Evolutionary conservation across 2,113 vertebrate species (phyloP).

Genomic region (Empidonax alnorum): DNA sequence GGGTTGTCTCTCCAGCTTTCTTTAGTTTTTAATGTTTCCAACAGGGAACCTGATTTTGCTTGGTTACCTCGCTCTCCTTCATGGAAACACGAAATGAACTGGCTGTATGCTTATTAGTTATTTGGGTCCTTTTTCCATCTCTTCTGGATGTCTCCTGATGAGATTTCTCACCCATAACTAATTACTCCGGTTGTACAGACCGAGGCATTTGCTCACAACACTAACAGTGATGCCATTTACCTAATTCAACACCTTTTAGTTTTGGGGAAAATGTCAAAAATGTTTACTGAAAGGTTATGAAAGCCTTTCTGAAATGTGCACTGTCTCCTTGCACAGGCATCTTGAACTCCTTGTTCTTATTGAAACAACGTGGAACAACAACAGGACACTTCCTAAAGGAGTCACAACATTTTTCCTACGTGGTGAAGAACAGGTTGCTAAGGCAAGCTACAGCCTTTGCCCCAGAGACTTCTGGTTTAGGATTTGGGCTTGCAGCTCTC

Average conservation of each 20-base stretch:
- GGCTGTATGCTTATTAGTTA: slow-evolving; percentile 52
- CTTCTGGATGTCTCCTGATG: slow-evolving; percentile 49
- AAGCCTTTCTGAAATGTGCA: neutral
- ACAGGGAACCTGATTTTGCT: neutral
- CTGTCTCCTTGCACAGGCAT: neutral
- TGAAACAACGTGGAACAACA: neutral
- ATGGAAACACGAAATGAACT: slow-evolving; percentile 19
- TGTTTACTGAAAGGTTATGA: neutral
- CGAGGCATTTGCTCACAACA: slow-evolving; percentile 30
- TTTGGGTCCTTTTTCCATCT: slow-evolving; percentile 45
- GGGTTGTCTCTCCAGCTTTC: neutral
- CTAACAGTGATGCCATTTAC: slow-evolving; percentile 31
- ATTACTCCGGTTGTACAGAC: slow-evolving; percentile 38
- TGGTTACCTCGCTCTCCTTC: neutral
- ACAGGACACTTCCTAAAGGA: neutral
- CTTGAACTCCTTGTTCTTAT: neutral
- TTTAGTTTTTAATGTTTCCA: neutral
- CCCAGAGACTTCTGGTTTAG: neutral
- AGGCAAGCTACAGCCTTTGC: neutral
- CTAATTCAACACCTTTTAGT: slow-evolving; percentile 39
- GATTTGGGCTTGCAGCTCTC: neutral
- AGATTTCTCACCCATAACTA: slow-evolving; percentile 66
- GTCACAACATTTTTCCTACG: neutral
- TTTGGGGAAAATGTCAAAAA: neutral
- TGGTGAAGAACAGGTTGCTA: neutral